Evolutionary conservation across 1,140 invertebrate genomes (phyloP).

Genomic region (Dryas iulia): DNA sequence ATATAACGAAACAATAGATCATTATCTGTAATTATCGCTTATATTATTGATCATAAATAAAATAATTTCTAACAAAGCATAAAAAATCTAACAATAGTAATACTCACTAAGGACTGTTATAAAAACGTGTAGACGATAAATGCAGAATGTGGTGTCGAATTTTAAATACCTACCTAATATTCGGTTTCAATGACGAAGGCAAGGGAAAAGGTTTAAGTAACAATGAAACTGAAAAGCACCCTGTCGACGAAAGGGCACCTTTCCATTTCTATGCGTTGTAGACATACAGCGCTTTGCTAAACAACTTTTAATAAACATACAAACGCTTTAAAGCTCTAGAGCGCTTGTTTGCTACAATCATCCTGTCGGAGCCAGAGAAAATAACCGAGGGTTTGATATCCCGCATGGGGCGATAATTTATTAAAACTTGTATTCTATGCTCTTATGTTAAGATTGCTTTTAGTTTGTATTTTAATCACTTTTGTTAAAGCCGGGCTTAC

Average conservation of each 20-base stretch:
- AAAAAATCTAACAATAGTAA: constrained; percentile 44
- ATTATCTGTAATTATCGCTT: constrained; percentile 59
- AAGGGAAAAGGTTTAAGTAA: constrained; percentile 47
- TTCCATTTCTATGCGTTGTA: constrained; percentile 31
- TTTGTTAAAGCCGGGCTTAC: constrained; percentile 48
- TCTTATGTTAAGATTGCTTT: constrained; percentile 21
- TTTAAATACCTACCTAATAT: constrained; percentile 58
- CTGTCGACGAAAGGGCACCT: constrained; percentile 48
- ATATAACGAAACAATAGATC: constrained; percentile 38
- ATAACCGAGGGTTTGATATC: constrained; percentile 62
- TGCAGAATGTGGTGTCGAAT: constrained; percentile 43
- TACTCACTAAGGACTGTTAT: background rate
- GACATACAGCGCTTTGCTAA: constrained; percentile 46
- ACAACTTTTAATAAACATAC: constrained; percentile 8
- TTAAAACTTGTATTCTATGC: constrained; percentile 29
- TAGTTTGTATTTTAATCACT: constrained; percentile 31
- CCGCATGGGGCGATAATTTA: constrained; percentile 22
- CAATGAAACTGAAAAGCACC: constrained; percentile 62
- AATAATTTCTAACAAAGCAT: constrained; percentile 43
- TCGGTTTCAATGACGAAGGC: constrained; percentile 44
- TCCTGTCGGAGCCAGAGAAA: constrained; percentile 53
- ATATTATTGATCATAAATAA: constrained; percentile 57
- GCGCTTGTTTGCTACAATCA: constrained; percentile 40
- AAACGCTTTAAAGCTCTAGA: constrained; percentile 35
- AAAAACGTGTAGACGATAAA: constrained; percentile 25